These are phyloP conservation scores for Pelmatolapia mariae DNA, from an alignment of 2,113 vertebrate genomes.

Conservation along the genomic window DNA sequence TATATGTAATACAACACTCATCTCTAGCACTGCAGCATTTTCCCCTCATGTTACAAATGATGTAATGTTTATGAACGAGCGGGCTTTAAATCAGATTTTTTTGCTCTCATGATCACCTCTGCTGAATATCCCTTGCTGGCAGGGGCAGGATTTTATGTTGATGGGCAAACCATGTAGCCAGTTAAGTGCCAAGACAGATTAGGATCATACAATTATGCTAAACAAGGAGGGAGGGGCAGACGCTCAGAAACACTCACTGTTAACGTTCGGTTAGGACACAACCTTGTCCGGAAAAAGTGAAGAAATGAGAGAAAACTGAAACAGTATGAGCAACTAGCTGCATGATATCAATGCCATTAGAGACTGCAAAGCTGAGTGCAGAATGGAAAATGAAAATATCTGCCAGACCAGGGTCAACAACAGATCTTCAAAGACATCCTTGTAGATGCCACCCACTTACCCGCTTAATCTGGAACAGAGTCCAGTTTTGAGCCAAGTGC, in stretches of 20 bases:
- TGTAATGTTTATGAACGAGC: not conserved
- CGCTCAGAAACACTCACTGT: not conserved
- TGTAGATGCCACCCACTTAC: not conserved
- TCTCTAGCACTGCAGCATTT: not conserved
- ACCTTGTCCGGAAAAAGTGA: not conserved
- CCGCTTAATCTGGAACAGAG: not conserved
- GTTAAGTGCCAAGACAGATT: not conserved
- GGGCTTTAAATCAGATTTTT: not conserved
- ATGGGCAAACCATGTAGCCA: not conserved
- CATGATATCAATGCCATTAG: not conserved
- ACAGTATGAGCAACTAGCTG: not conserved
- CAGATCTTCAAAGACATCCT: not conserved
- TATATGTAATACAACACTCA: not conserved
- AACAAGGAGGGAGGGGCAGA: not conserved
- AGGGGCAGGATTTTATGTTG: not conserved
- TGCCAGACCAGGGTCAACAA: not conserved
- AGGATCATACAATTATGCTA: not conserved
- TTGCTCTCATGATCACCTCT: not conserved
- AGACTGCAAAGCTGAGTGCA: not conserved
- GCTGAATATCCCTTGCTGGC: not conserved
- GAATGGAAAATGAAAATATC: not conserved
- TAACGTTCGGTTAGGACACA: not conserved
- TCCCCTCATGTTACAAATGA: not conserved
- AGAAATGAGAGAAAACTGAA: not conserved
- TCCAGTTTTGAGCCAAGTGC: not conserved